Conservation (phyloP, 2,797 vertebrate genomes). For the Adelosebastes latens region DNA sequence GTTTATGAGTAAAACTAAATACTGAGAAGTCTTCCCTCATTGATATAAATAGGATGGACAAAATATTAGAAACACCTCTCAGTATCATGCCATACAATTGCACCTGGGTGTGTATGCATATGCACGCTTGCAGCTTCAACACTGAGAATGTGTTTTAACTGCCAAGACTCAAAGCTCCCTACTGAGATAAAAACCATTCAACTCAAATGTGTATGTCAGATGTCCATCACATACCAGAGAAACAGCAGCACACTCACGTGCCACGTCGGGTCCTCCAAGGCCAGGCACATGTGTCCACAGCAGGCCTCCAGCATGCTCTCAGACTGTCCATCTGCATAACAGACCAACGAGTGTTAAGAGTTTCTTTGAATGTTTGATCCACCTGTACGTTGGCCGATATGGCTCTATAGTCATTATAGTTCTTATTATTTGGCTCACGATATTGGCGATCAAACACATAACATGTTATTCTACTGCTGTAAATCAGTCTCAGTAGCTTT, state of each 20-base stretch:
- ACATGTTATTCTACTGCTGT: neutral
- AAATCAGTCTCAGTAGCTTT: neutral
- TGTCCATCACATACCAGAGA: conserved; percentile 14
- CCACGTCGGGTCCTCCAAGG: neutral
- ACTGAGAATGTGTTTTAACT: neutral
- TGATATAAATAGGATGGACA: neutral
- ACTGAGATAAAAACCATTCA: conserved; percentile 12
- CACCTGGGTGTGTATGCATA: neutral
- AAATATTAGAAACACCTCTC: neutral
- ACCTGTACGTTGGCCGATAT: neutral
- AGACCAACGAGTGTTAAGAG: neutral
- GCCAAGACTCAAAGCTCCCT: neutral
- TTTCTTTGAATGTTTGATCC: neutral
- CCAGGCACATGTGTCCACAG: neutral
- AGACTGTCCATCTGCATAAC: neutral
- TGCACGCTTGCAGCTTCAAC: neutral
- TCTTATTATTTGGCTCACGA: neutral
- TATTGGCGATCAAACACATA: neutral
- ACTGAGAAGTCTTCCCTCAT: neutral
- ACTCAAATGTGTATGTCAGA: conserved; percentile 8
- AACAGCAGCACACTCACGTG: neutral
- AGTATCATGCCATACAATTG: neutral
- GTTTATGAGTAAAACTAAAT: neutral
- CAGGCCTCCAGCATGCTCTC: neutral
- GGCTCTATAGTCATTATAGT: neutral